Percentiles rank a stretch among this genome's conserved stretches.
phyloP scores from a whole-genome alignment of 2,113 vertebrate species.

The Antennarius striatus region DNA sequence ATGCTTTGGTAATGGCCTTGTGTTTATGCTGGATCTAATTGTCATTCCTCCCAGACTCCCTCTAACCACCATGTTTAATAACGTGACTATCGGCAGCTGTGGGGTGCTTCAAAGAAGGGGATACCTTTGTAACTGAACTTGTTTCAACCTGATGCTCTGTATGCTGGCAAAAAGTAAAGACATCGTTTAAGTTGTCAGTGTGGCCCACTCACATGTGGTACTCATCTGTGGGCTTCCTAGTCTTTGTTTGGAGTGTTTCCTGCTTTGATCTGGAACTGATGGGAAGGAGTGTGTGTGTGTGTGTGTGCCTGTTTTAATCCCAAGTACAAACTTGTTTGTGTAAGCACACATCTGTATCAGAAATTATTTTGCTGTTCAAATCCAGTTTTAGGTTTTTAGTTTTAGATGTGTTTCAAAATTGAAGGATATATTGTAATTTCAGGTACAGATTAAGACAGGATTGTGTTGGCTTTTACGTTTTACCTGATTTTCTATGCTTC shows the following conservation, averaged over 20 bases:
- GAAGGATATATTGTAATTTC: neutral
- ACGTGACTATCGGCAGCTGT: conserved; percentile 69
- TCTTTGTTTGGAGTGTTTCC: conserved; percentile 64
- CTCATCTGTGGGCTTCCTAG: conserved; percentile 69
- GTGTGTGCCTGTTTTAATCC: conserved; percentile 35
- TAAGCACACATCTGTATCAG: neutral
- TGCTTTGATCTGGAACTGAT: conserved; percentile 69
- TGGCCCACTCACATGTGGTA: conserved; percentile 72
- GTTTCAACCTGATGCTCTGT: conserved; percentile 70
- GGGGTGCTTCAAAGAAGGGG: conserved; percentile 64
- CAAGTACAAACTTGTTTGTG: conserved; percentile 17
- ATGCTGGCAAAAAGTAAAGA: conserved; percentile 67
- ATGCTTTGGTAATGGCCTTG: conserved; percentile 56
- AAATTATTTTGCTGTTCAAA: neutral
- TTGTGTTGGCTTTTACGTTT: conserved; percentile 6
- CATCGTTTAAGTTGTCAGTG: conserved; percentile 71
- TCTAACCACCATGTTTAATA: conserved; percentile 46
- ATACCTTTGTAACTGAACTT: conserved; percentile 62
- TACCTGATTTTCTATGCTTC: conserved; percentile 1
- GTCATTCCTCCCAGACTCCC: conserved; percentile 34
- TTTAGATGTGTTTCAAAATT: conserved; percentile 7
- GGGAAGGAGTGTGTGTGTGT: conserved; percentile 33
- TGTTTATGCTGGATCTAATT: conserved; percentile 64
- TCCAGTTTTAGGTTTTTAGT: neutral
- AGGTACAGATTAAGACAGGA: conserved; percentile 14